Percentiles rank a stretch among this genome's conserved stretches.
phyloP scores from a whole-genome alignment of 2,113 vertebrate species.

The Pelecanus crispus region DNA sequence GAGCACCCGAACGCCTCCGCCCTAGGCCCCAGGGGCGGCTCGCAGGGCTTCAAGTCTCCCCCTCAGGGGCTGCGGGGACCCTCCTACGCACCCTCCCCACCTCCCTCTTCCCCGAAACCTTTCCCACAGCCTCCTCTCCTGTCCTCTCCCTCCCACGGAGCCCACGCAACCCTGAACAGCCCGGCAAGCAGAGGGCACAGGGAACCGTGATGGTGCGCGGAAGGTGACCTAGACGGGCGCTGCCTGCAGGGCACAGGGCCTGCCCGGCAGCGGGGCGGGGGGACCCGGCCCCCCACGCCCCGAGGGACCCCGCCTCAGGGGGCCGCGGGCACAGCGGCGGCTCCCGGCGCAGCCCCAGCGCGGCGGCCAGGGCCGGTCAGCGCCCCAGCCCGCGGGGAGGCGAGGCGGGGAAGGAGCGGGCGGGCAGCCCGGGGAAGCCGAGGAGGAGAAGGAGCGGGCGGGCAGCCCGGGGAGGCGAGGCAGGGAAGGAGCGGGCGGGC shows the following conservation, averaged over 20 bases:
- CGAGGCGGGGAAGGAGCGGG: not conserved
- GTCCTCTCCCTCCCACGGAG: not conserved
- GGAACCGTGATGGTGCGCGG: not conserved
- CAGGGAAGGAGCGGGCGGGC: not conserved
- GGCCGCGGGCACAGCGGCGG: not conserved
- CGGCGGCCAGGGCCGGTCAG: not conserved
- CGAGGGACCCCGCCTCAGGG: not conserved
- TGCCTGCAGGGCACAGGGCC: not conserved
- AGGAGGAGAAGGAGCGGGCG: not conserved
- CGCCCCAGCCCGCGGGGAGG: not conserved
- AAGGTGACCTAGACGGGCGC: not conserved
- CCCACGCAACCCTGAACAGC: not conserved
- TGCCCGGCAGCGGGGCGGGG: not conserved
- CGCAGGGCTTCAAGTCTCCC: not conserved
- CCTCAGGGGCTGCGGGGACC: not conserved
- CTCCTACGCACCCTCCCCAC: not conserved
- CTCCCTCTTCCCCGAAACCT: not conserved
- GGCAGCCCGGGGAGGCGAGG: not conserved
- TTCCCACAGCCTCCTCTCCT: not conserved
- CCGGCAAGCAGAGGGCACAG: not conserved
- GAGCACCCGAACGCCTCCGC: not conserved
- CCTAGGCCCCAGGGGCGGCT: not conserved
- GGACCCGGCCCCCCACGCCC: not conserved
- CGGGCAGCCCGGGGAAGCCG: not conserved
- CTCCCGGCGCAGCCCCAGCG: not conserved